Conservation (phyloP, 2,888 invertebrate genomes). For the Lagria hirta region DNA sequence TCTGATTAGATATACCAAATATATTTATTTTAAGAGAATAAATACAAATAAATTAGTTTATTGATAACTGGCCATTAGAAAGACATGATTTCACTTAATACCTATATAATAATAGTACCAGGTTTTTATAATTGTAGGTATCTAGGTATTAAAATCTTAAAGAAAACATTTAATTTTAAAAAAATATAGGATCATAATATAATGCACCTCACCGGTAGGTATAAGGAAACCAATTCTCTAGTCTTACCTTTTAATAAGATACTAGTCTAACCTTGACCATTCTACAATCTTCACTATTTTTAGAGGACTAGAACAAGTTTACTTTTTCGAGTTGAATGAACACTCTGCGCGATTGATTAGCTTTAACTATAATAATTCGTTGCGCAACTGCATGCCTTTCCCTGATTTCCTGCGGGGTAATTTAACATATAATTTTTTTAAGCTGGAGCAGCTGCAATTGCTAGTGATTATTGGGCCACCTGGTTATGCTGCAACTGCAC, state of each 20-base stretch:
- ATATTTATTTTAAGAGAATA: too few species aligned
- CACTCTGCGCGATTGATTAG: conserved; percentile 5
- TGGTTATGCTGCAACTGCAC: conserved; percentile 5
- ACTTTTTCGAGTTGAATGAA: conserved; percentile 26
- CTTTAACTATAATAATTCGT: too few species aligned
- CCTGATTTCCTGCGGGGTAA: conserved; percentile 4
- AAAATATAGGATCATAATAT: too few species aligned
- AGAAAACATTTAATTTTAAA: too few species aligned
- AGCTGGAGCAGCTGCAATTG: conserved; percentile 9
- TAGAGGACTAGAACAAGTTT: conserved; percentile 29
- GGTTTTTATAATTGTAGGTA: too few species aligned
- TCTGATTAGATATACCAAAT: too few species aligned
- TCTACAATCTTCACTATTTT: conserved; percentile 26
- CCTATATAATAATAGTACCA: too few species aligned
- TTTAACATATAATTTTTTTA: conserved; percentile 1
- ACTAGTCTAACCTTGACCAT: conserved; percentile 24
- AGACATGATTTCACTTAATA: too few species aligned
- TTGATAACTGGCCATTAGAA: too few species aligned
- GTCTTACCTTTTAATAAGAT: conserved; percentile 4
- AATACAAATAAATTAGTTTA: too few species aligned
- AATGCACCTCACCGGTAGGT: too few species aligned
- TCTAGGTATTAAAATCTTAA: too few species aligned
- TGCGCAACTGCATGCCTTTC: conserved; percentile 11
- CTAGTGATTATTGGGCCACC: conserved; percentile 15
- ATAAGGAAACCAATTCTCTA: conserved; percentile 1